phyloP scores from a whole-genome alignment of 2,113 vertebrate genomes.

The Platichthys flesus region DNA sequence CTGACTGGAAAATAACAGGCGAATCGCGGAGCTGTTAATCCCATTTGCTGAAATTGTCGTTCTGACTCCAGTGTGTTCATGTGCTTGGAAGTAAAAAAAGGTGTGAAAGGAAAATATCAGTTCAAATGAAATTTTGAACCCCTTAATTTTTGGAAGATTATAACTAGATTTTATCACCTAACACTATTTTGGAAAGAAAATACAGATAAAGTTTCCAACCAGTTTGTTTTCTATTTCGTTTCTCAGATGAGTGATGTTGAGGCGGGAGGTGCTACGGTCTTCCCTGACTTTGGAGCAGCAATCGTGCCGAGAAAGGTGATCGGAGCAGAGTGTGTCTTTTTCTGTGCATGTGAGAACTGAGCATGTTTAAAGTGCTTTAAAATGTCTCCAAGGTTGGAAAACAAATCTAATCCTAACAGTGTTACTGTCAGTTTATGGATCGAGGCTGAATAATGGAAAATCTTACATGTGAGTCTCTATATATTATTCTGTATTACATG shows the following conservation, averaged over 20 bases:
- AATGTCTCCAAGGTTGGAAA: neutral
- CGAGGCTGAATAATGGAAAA: neutral
- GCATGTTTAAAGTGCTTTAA: neutral
- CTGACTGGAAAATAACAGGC: no score
- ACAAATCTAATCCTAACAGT: neutral
- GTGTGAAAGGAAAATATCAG: no score
- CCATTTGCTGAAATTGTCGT: no score
- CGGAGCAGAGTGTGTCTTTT: neutral
- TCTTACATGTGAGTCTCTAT: neutral
- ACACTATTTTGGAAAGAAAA: no score
- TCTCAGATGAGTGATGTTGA: slow-evolving; percentile 96
- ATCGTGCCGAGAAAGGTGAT: slow-evolving; percentile 93
- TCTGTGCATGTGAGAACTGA: neutral
- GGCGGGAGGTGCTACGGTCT: slow-evolving; percentile 96
- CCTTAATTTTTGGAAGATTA: neutral
- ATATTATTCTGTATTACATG: no score
- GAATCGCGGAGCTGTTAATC: no score
- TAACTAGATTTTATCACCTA: neutral
- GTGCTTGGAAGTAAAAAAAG: no score
- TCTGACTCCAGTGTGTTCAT: no score
- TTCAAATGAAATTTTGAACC: neutral
- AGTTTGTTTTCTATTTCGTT: neutral
- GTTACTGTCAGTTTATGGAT: neutral
- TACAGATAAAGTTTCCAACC: neutral
- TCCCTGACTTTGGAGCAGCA: slow-evolving; percentile 95